Evolutionary conservation across 2,113 vertebrate species (phyloP).

Genomic region (Dipodomys stephensi): DNA sequence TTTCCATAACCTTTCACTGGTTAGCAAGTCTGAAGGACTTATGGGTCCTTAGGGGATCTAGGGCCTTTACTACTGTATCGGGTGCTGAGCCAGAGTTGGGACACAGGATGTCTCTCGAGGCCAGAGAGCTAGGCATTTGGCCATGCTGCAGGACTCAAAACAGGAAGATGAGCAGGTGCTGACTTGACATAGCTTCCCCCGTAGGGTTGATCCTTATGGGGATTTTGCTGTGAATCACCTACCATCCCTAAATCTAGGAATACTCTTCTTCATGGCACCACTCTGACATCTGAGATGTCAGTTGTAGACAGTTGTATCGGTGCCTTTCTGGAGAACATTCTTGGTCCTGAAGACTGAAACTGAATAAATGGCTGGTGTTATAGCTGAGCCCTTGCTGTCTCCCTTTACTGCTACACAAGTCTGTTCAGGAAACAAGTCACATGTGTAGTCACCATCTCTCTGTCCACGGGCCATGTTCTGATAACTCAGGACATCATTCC

Average conservation of each 20-base stretch:
- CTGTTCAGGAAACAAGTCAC: neutral
- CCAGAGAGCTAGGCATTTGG: neutral
- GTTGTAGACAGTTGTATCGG: no score
- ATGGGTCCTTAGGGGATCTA: rapidly evolving
- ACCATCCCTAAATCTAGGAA: neutral
- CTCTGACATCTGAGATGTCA: rapidly evolving
- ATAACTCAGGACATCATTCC: neutral
- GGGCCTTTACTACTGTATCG: neutral
- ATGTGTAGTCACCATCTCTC: neutral
- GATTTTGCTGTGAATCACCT: neutral
- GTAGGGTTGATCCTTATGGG: neutral
- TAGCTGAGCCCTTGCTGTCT: neutral
- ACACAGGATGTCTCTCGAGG: neutral
- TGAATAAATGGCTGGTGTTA: neutral
- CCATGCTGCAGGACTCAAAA: no score
- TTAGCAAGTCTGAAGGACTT: neutral
- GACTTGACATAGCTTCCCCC: neutral
- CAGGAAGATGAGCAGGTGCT: no score
- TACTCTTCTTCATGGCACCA: neutral
- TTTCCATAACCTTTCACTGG: neutral
- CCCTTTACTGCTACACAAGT: neutral
- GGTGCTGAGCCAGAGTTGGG: neutral
- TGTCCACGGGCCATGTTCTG: neutral
- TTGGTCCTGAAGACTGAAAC: neutral
- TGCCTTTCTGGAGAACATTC: neutral